phyloP scores from a whole-genome alignment of 2,888 invertebrate species.

The Shargacucullia verbasci region DNA sequence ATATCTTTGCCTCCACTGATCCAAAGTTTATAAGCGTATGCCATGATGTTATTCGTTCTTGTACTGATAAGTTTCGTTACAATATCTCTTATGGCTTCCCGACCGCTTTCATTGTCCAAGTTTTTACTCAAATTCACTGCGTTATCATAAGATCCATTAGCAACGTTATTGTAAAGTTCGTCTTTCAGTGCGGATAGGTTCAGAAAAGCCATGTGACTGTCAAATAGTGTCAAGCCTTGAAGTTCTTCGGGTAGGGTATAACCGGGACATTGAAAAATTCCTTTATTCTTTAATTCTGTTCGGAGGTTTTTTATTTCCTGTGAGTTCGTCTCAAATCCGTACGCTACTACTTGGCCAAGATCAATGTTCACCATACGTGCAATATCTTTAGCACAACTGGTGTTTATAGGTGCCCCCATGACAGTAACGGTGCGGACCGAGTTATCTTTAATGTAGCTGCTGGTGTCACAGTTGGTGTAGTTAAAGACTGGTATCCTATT shows the following conservation, averaged over 20 bases:
- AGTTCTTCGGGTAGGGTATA: conserved; percentile 53
- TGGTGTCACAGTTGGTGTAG: conserved; percentile 64
- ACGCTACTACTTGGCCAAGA: conserved; percentile 63
- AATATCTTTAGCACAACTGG: conserved; percentile 66
- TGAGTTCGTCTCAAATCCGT: conserved; percentile 56
- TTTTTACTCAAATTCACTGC: conserved; percentile 57
- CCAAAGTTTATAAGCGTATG: conserved; percentile 62
- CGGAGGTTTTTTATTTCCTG: conserved; percentile 58
- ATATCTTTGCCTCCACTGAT: conserved; percentile 42
- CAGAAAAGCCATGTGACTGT: conserved; percentile 56
- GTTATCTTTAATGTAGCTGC: conserved; percentile 63
- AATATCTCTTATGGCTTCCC: conserved; percentile 41
- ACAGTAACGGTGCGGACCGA: conserved; percentile 64
- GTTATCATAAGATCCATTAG: conserved; percentile 43
- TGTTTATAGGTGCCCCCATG: conserved; percentile 68
- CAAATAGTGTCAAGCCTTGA: conserved; percentile 56
- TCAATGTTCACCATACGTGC: conserved; percentile 64
- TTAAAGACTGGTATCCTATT: conserved; percentile 67
- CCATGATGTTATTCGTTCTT: conserved; percentile 44
- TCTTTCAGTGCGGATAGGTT: conserved; percentile 51
- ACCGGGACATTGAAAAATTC: conserved; percentile 50
- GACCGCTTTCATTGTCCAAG: conserved; percentile 38
- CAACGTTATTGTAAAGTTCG: conserved; percentile 52
- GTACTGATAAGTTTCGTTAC: conserved; percentile 53
- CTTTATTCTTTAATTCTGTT: conserved; percentile 48